A percentile compares a stretch with the other conserved stretches of the same genome.
Conservation (phyloP, 2,888 invertebrate genomes). For the Plemyria rubiginata region DNA sequence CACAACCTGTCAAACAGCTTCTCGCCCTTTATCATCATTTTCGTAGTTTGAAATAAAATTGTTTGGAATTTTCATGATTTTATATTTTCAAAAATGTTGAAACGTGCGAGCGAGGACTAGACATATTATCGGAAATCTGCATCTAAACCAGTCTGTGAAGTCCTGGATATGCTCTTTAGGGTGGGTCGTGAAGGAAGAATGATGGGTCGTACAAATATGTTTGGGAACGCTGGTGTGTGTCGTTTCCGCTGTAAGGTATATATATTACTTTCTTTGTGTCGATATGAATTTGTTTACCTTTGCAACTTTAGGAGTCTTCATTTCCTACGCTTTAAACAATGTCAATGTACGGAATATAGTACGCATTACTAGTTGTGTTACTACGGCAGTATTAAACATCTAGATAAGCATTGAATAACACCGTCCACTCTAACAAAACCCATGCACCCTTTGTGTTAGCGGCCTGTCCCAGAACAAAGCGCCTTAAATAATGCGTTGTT, state of each 20-base stretch:
- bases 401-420: conserved; percentile 14
- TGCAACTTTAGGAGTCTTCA: not conserved
- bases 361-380: not conserved
- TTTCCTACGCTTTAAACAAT: too few relatives aligned
- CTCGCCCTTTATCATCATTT: too few relatives aligned
- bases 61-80: too few relatives aligned
- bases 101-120: too few relatives aligned
- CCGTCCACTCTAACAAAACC: conserved; percentile 12
- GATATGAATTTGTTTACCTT: not conserved
- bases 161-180: not conserved
- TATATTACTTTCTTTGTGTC: not conserved
- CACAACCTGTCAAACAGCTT: too few relatives aligned
- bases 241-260: not conserved
- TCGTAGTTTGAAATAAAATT: too few relatives aligned
- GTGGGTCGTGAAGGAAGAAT: not conserved
- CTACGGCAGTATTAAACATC: conserved; percentile 1
- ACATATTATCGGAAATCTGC: too few relatives aligned
- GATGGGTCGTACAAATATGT: not conserved
- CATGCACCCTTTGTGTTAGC: conserved; percentile 23
- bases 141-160: too few relatives aligned
- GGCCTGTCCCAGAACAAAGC: conserved; percentile 29
- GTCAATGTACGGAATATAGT: not conserved
- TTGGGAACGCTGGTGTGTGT: not conserved
- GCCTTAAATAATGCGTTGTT: conserved; percentile 32
- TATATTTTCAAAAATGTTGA: too few relatives aligned